Evolutionary conservation across 2,113 vertebrate genomes (phyloP), one percentile per base, ranked within the genome.

Genomic region (Sialia sialis): DNA sequence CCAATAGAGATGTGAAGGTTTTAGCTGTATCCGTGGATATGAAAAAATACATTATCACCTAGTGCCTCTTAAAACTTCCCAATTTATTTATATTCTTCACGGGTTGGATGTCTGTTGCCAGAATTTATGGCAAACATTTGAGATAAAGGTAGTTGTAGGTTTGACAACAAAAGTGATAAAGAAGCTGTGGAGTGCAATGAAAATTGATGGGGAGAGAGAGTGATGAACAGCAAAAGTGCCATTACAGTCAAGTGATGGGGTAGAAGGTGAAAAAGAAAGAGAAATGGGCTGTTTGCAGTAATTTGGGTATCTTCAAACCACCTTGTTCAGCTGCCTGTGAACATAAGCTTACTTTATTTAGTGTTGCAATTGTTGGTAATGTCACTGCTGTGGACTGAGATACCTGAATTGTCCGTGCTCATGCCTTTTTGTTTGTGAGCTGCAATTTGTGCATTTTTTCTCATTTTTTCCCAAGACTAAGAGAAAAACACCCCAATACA

Each of bases 101-200:
- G 32, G 82, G 91, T 87, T 94, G 83, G 91, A 93, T 96, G 87
- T 90, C 97, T 97, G 62, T 96, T 96, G 94, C 84, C 64, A 87
- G 94, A 94, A 98, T 98, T 98, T 98, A 98, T 97, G 91, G 90
- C 96, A 97, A 96, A 95, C 94, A 95, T 97, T 96, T 97, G 94
- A 97, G 97, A 93, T 97, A 97, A 97, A 98, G 96, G 97, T 96
- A 97, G 97, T 96, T 98, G 97, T 97, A 96, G 73, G 94, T 96
- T 96, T 98, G 97, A 98, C 97, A 98, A 97, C 97, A 97, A 91
- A 97, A 98, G 94, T 95, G 96, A 98, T 98, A 97, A 98, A 98
- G 94, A 97, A 97, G 95, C 95, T 96, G 89, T 87, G 84, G 94
- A 97, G 92, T 94, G 96, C 96, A 98, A 97, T 98, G 97, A 98